Evolutionary conservation across 2,888 invertebrate species (phyloP), one percentile per base, ranked within the genome.

Genomic region (Cerceris ruficornis): DNA sequence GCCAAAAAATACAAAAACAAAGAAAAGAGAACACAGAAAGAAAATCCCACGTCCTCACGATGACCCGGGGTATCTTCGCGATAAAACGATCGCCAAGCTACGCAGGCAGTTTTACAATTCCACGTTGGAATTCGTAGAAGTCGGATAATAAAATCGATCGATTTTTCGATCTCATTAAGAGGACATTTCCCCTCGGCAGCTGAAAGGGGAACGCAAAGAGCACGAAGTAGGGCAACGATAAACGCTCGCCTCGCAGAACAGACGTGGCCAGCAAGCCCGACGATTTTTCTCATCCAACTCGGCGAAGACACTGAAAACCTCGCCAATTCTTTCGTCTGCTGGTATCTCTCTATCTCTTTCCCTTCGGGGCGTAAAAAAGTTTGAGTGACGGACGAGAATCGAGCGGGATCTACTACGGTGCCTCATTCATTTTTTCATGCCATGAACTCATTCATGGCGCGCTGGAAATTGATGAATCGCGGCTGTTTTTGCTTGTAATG

Each of bases 211-310:
- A 41, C 64, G 15, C 46, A 17, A 42, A 11, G 39, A 2, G 5
- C 9, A 15, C 39, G 50, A 78, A 78, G 62, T 80, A 68, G 81
- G 72, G 72, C 80, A 72, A 52, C 64, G 81, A 81, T 81, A 81
- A 81, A 64, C 60, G 13, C 55, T 65, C 67, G 71, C 43, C 80
- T 81, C 80, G 64, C 46, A 15, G 80, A 80, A 81, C 61, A 8
- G 17, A 42, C 57, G 15, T 41, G 41, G 52, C 15, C 59, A 46
- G 43, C 42, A 66, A n/a, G 42, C 46, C 46, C 15, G 62, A 28
- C 58, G 11, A 43, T 58, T 65, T 60, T 41, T 42, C 15, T 46
- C 46, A 13, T 59, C 28, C 9, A 13, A 6, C 9, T 7, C 1
- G 43, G 7, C 42, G 42, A 9, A 61, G 54, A 39, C 66, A n/a